A percentile compares a stretch with the other conserved stretches of the same genome.
Conservation (phyloP, 2,797 vertebrate genomes). For the Sparus aurata region DNA sequence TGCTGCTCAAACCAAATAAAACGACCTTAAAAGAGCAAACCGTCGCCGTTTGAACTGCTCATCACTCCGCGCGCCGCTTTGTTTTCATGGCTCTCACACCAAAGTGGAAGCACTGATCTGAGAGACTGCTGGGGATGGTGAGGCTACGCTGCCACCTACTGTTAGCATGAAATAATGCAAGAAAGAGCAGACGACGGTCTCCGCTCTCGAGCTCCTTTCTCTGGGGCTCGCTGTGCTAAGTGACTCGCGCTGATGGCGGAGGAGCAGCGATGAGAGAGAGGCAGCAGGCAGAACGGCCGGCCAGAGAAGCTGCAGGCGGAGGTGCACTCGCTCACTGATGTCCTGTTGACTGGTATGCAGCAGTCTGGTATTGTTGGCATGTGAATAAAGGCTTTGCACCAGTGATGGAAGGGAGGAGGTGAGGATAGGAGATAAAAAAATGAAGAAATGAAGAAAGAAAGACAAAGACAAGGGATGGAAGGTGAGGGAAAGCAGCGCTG, state of each 20-base stretch:
- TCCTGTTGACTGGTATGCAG: constrained; percentile 43
- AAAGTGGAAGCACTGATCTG: neutral
- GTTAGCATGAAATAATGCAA: constrained; percentile 39
- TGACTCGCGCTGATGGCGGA: constrained; percentile 1
- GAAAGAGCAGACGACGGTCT: neutral
- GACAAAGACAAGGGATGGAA: constrained; percentile 23
- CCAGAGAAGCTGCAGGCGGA: constrained; percentile 25
- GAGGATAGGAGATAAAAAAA: constrained; percentile 37
- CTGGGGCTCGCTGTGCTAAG: neutral
- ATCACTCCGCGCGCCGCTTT: neutral
- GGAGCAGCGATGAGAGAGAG: constrained; percentile 42
- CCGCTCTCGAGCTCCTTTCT: constrained; percentile 2
- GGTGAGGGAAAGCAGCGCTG: constrained; percentile 12
- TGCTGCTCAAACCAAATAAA: neutral
- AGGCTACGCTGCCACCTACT: constrained; percentile 65
- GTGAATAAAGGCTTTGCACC: constrained; percentile 41
- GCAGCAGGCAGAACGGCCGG: constrained; percentile 11
- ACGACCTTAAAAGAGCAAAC: neutral
- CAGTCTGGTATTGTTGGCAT: constrained; percentile 46
- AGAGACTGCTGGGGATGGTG: neutral
- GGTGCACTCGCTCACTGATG: constrained; percentile 12
- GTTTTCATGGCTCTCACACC: neutral
- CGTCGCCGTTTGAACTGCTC: neutral
- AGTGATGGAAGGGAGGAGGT: constrained; percentile 17
- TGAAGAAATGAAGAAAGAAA: constrained; percentile 31